phyloP scores from a whole-genome alignment of 2,797 vertebrate species.

The Anas bernieri region DNA sequence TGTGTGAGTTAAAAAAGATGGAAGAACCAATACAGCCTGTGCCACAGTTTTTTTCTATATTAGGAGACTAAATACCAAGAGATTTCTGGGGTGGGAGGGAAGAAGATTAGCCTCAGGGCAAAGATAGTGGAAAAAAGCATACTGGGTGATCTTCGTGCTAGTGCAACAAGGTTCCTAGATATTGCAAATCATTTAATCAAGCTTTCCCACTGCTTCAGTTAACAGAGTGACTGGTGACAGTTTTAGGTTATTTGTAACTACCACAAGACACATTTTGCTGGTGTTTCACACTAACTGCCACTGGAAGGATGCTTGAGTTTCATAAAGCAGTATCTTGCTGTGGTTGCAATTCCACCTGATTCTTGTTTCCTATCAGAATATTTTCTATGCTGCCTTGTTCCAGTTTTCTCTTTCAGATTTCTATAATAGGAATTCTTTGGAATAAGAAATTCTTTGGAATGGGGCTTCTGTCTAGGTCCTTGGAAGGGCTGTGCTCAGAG shows the following conservation, averaged over 20 bases:
- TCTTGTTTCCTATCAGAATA: neutral
- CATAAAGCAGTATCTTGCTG: neutral
- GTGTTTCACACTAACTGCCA: neutral
- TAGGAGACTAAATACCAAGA: neutral
- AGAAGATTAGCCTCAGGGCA: neutral
- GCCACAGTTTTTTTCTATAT: neutral
- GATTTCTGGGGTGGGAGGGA: too few species aligned
- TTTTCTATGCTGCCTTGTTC: neutral
- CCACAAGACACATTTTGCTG: neutral
- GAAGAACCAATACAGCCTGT: neutral
- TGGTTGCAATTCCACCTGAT: neutral
- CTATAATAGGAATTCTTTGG: neutral
- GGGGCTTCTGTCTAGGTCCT: neutral
- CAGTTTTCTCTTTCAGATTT: neutral
- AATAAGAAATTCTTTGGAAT: neutral
- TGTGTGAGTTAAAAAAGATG: neutral
- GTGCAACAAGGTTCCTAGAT: neutral
- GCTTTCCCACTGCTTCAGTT: neutral
- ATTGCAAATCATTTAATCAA: neutral
- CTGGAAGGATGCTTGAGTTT: neutral
- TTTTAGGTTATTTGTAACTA: conserved; percentile 1
- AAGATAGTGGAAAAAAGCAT: neutral
- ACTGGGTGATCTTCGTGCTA: neutral
- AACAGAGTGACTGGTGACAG: neutral
- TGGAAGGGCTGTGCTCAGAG: neutral